Evolutionary conservation across 2,797 vertebrate species (phyloP).

Genomic region (Dendrocincla fuliginosa): DNA sequence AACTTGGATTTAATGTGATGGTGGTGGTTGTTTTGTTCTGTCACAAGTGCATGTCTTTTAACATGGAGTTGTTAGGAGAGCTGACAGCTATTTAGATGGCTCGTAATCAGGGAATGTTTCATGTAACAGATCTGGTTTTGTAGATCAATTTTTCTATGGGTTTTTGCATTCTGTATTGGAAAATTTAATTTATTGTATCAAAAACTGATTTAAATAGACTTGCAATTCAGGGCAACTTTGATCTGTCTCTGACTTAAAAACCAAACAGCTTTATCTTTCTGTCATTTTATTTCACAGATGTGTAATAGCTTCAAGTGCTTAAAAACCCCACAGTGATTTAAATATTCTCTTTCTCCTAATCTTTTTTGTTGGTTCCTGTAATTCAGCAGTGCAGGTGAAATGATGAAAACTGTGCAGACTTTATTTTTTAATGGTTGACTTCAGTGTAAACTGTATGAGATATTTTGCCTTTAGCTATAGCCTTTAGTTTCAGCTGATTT

Average conservation of each 20-base stretch:
- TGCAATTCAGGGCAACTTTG: neutral
- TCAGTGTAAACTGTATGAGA: neutral
- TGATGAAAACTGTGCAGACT: neutral
- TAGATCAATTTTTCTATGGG: slow-evolving; percentile 2
- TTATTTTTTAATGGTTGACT: neutral
- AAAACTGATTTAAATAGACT: slow-evolving; percentile 21
- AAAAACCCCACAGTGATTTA: neutral
- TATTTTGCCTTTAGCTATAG: neutral
- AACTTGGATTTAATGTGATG: neutral
- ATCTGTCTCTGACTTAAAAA: neutral
- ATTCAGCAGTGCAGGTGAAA: neutral
- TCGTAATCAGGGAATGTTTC: neutral
- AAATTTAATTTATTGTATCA: slow-evolving; percentile 42
- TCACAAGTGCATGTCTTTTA: neutral
- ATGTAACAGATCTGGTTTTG: neutral
- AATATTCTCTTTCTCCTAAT: neutral
- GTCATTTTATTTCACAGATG: neutral
- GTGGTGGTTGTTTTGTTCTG: neutral
- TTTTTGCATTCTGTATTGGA: slow-evolving; percentile 19
- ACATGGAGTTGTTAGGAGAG: neutral
- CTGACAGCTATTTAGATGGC: neutral
- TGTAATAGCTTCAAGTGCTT: neutral
- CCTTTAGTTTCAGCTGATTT: neutral
- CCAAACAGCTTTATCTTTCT: neutral
- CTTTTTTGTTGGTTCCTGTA: neutral